Percentiles rank a stretch among this genome's conserved stretches.
These are phyloP conservation scores for Xylocampa areola DNA, from an alignment of 2,888 invertebrate species.

Conservation along the genomic window DNA sequence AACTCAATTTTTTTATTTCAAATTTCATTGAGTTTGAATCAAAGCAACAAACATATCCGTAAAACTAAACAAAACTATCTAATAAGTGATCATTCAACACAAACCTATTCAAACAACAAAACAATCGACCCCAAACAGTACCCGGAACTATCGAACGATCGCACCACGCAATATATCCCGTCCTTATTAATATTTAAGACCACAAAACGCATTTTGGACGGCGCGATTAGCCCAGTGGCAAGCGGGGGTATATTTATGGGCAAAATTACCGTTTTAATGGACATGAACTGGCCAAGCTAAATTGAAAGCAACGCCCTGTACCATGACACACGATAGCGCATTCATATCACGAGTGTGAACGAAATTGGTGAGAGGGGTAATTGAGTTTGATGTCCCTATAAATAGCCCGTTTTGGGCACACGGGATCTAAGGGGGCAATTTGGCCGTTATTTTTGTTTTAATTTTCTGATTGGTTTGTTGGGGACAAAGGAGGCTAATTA, in stretches of 20 bases:
- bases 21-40: too few relatives aligned
- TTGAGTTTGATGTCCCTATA: conserved; percentile 55
- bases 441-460: conserved; percentile 7
- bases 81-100: too few relatives aligned
- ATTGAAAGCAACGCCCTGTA: conserved; percentile 65
- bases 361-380: conserved; percentile 49
- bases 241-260: conserved; percentile 65
- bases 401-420: conserved; percentile 21
- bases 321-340: conserved; percentile 53
- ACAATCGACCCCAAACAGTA: conserved; percentile 18
- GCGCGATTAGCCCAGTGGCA: conserved; percentile 64
- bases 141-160: conserved; percentile 41
- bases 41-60: too few relatives aligned
- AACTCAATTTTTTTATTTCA: too few relatives aligned
- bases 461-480: conserved; percentile 11
- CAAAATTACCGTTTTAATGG: conserved; percentile 70
- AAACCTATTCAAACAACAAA: conserved; percentile 9
- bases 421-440: conserved; percentile 8
- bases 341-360: conserved; percentile 50
- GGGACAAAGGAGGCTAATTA: neutral
- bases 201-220: conserved; percentile 60
- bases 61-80: too few relatives aligned
- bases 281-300: conserved; percentile 64
- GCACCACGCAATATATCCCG: conserved; percentile 48
- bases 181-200: conserved; percentile 64